A percentile compares a stretch with the other conserved stretches of the same genome.
Evolutionary conservation across 2,888 invertebrate genomes (phyloP).

Genomic region (Lumbricus terrestris): DNA sequence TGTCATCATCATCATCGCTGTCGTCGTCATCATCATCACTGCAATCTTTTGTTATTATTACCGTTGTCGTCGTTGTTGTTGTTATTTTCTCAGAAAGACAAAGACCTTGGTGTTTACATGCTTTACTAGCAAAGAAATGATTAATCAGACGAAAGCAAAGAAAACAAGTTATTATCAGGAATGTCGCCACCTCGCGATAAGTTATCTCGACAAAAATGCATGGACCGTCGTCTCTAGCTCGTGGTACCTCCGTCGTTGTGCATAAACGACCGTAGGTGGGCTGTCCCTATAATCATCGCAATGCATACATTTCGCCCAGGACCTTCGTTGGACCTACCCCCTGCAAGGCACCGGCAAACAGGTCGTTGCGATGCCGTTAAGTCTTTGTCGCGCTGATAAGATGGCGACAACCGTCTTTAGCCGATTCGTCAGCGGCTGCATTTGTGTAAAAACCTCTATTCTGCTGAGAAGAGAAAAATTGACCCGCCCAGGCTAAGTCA

Average conservation of each 20-base stretch:
- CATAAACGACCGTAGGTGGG: neutral
- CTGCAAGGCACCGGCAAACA: neutral
- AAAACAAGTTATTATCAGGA: neutral
- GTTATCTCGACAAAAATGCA: neutral
- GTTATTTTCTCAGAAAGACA: too few relatives aligned
- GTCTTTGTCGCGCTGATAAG: slow-evolving; percentile 3
- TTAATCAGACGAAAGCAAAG: neutral
- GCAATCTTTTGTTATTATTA: too few relatives aligned
- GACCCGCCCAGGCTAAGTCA: neutral
- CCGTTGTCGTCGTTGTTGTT: too few relatives aligned
- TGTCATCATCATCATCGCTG: too few relatives aligned
- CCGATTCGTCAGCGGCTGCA: neutral
- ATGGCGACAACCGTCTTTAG: neutral
- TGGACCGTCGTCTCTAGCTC: neutral
- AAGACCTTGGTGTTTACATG: neutral
- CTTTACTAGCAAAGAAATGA: neutral
- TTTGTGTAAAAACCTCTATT: neutral
- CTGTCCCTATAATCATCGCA: neutral
- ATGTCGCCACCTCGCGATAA: neutral
- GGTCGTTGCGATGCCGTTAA: neutral
- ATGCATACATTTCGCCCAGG: neutral
- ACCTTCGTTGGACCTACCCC: neutral
- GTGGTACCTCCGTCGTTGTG: neutral
- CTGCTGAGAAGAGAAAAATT: neutral
- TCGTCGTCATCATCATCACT: too few relatives aligned